These are phyloP conservation scores for Scolopax bukidnonensis DNA, from an alignment of 2,797 vertebrate species.

Conservation along the genomic window DNA sequence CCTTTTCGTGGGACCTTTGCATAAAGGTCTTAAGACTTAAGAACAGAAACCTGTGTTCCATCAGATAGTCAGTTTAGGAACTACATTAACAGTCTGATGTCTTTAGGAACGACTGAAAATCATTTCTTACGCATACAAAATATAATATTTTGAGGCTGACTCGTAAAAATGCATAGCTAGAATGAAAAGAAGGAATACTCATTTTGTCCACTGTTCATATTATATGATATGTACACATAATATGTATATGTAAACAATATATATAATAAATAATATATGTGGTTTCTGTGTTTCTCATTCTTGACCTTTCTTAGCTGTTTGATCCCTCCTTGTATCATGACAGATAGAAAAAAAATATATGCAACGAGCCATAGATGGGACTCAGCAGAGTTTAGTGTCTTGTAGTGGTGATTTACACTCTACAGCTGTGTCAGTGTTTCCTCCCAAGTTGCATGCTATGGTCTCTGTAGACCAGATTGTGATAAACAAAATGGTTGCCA, in stretches of 20 bases:
- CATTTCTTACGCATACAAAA: background rate
- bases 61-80: background rate
- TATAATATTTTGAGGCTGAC: background rate
- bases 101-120: background rate
- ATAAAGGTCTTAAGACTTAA: background rate
- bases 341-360: background rate
- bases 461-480: background rate
- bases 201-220: background rate
- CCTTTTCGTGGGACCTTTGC: background rate
- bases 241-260: background rate
- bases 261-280: background rate
- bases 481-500: background rate
- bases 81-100: rapidly evolving
- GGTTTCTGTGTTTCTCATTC: background rate
- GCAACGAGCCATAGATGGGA: background rate
- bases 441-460: background rate
- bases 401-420: background rate
- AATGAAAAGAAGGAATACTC: background rate
- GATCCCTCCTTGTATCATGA: background rate
- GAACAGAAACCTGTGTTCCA: background rate
- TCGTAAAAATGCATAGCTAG: background rate
- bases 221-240: too few relatives aligned
- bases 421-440: background rate
- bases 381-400: background rate
- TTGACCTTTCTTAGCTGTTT: background rate